These are phyloP conservation scores for Limonius californicus DNA, from an alignment of 1,140 invertebrate genomes.

Conservation along the genomic window DNA sequence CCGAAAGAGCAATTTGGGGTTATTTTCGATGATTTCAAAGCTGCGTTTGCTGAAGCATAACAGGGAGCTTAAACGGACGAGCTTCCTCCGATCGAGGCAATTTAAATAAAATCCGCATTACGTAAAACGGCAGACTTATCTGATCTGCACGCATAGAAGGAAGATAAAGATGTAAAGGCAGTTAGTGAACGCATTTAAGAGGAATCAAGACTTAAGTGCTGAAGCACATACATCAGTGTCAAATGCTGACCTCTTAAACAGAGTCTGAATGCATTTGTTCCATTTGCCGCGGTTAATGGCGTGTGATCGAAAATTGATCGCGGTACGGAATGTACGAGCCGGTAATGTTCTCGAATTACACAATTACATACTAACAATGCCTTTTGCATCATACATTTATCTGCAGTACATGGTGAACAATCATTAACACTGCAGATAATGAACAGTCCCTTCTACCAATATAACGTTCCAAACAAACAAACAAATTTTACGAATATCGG, in stretches of 20 bases:
- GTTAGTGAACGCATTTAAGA: not conserved
- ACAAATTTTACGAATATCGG: too few relatives aligned
- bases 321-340: not conserved
- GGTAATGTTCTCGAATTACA: not conserved
- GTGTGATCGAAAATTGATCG: conserved; percentile 12
- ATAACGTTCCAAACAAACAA: too few relatives aligned
- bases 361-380: not conserved
- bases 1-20: not conserved
- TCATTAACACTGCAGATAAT: too few relatives aligned
- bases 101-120: conserved; percentile 10
- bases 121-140: not conserved
- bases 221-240: conserved; percentile 15
- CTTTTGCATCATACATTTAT: too few relatives aligned
- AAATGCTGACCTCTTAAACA: not conserved
- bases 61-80: not conserved
- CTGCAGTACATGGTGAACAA: too few relatives aligned
- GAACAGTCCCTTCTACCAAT: too few relatives aligned
- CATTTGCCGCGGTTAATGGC: conserved; percentile 6
- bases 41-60: not conserved
- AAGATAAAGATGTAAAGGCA: conserved; percentile 1
- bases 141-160: not conserved
- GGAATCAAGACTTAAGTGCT: conserved; percentile 6
- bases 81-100: not conserved
- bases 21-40: not conserved
- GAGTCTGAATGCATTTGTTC: conserved; percentile 16